Conservation (phyloP, 2,797 vertebrate species). For the Mormyrops boulengeri region DNA sequence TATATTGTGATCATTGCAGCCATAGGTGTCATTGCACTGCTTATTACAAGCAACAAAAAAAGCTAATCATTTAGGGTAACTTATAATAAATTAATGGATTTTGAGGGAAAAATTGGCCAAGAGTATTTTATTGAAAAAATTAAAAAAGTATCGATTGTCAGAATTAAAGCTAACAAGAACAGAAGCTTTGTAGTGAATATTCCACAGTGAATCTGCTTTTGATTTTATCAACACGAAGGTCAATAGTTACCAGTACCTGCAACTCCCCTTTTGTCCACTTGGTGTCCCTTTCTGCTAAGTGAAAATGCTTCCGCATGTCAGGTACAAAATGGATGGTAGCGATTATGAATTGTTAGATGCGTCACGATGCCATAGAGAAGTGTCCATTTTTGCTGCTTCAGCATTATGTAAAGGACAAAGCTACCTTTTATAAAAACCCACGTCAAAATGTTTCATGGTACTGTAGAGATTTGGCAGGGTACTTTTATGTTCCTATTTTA, state of each 20-base stretch:
- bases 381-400: slow-evolving; percentile 57
- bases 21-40: neutral
- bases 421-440: slow-evolving; percentile 6
- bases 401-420: slow-evolving; percentile 40
- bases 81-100: neutral
- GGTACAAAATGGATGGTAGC: slow-evolving; percentile 74
- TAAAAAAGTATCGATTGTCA: neutral
- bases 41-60: neutral
- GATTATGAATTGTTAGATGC: slow-evolving; percentile 69
- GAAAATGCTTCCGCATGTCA: slow-evolving; percentile 38
- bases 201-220: neutral
- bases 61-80: neutral
- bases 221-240: neutral
- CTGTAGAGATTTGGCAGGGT: slow-evolving; percentile 24
- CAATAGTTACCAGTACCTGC: slow-evolving; percentile 24
- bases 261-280: slow-evolving; percentile 53
- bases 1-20: neutral
- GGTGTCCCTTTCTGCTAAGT: slow-evolving; percentile 62
- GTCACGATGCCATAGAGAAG: slow-evolving; percentile 65
- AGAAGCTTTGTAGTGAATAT: neutral
- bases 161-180: neutral
- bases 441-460: slow-evolving; percentile 30
- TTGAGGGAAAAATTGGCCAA: neutral
- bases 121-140: neutral
- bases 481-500: neutral